Percentiles rank a stretch among this genome's conserved stretches.
These are phyloP conservation scores for Trachops cirrhosus DNA, from an alignment of 2,797 vertebrate species.

Conservation along the genomic window DNA sequence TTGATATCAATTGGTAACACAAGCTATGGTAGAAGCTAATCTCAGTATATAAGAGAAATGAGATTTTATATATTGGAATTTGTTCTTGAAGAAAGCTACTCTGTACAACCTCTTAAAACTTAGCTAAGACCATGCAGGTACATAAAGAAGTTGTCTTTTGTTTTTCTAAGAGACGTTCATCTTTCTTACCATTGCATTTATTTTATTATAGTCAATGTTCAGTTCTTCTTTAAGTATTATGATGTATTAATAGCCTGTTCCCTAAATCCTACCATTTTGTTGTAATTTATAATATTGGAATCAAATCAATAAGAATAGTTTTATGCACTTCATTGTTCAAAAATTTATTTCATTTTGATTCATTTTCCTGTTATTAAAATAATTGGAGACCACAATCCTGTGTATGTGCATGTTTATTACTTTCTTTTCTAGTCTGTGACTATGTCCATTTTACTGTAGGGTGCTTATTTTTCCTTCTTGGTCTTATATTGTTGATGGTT, in stretches of 20 bases:
- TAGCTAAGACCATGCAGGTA: neutral
- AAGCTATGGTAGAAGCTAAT: neutral
- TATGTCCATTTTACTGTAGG: neutral
- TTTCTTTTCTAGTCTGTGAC: neutral
- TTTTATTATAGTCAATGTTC: neutral
- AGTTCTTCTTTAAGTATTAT: neutral
- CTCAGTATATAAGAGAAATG: neutral
- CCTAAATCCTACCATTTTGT: neutral
- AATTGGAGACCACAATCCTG: neutral
- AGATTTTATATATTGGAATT: neutral
- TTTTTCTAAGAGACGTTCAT: neutral
- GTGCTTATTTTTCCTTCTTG: neutral
- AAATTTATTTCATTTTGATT: neutral
- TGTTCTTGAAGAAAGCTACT: neutral
- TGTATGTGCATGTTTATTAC: neutral
- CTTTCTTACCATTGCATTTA: neutral
- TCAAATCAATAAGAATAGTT: neutral
- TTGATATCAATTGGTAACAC: constrained; percentile 21
- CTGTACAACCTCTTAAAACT: neutral
- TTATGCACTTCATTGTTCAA: neutral
- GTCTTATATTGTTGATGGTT: neutral
- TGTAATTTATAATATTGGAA: neutral
- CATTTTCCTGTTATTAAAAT: neutral
- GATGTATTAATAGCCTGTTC: neutral
- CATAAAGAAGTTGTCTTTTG: neutral